Evolutionary conservation across 2,888 invertebrate genomes (phyloP), one percentile per base, ranked within the genome.

Genomic region (Balanococcus diminutus): DNA sequence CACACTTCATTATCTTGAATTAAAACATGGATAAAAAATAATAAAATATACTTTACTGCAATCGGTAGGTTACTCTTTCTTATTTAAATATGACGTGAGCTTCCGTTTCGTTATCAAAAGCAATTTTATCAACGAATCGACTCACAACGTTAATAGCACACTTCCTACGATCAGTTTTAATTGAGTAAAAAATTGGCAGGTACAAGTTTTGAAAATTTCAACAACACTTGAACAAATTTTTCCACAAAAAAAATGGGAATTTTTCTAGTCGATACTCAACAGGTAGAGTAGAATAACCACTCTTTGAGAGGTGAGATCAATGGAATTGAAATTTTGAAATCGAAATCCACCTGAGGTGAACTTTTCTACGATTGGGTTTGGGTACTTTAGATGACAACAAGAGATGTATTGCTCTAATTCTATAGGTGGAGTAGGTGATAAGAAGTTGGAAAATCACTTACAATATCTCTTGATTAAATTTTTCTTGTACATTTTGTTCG

Each of bases 391-490:
- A n/a, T n/a, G n/a, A n/a, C n/a, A n/a, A n/a, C n/a, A n/a, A n/a
- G n/a, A n/a, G n/a, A n/a, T n/a, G n/a, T n/a, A n/a, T n/a, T n/a
- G n/a, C n/a, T n/a, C n/a, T n/a, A n/a, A n/a, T n/a, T n/a, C n/a
- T n/a, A n/a, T n/a, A n/a, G n/a, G n/a, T n/a, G n/a, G n/a, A n/a
- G n/a, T n/a, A n/a, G n/a, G n/a, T n/a, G n/a, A 16, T n/a, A 46
- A 46, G 16, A 19, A 9, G 2, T 36, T 14, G 16, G 32, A 67
- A 39, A 83, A n/a, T 81, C 87, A 95, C 97, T 97, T 94, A 97
- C 97, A 94, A 92, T 96, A 97, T 93, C 97, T 92, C 91, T 95
- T 95, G 93, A 97, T 96, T 89, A 97, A 93, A 89, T 94, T 96
- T 91, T 97, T 97, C 93, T 97, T 97, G 92, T 96, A 96, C 82